These are phyloP conservation scores for Poecilia picta DNA, from an alignment of 2,797 vertebrate species.

Conservation along the genomic window DNA sequence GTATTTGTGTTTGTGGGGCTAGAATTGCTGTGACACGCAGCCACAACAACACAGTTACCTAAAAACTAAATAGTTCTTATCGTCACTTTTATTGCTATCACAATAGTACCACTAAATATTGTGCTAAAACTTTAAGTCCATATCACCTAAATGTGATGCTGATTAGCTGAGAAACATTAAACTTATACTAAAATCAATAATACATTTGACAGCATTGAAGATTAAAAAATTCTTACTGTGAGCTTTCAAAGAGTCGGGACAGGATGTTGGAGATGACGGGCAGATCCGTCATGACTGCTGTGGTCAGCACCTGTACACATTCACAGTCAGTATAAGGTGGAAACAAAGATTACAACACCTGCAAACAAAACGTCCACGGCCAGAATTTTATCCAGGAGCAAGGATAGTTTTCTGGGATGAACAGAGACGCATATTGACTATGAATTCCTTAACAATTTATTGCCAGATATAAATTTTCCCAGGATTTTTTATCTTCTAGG, in stretches of 20 bases:
- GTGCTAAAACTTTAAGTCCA: no score
- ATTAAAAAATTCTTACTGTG: slow-evolving; percentile 87
- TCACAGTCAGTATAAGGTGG: slow-evolving; percentile 5
- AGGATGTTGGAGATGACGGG: slow-evolving; percentile 97
- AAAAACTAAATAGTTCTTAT: no score
- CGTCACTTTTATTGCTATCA: no score
- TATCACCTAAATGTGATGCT: background rate
- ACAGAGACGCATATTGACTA: background rate
- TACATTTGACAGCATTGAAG: background rate
- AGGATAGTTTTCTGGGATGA: background rate
- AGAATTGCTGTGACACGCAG: no score
- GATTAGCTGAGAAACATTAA: background rate
- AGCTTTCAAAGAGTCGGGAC: slow-evolving; percentile 97
- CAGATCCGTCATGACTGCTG: slow-evolving; percentile 98
- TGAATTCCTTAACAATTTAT: background rate
- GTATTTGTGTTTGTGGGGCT: no score
- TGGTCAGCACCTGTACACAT: slow-evolving; percentile 90
- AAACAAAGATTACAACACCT: background rate
- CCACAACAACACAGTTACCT: no score
- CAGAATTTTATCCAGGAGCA: background rate
- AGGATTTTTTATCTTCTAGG: background rate
- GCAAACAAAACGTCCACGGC: background rate
- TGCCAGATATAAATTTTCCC: background rate
- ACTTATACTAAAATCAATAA: background rate
- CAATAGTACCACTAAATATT: no score